Evolutionary conservation across 2,113 vertebrate species (phyloP).

Genomic region (Riparia riparia): DNA sequence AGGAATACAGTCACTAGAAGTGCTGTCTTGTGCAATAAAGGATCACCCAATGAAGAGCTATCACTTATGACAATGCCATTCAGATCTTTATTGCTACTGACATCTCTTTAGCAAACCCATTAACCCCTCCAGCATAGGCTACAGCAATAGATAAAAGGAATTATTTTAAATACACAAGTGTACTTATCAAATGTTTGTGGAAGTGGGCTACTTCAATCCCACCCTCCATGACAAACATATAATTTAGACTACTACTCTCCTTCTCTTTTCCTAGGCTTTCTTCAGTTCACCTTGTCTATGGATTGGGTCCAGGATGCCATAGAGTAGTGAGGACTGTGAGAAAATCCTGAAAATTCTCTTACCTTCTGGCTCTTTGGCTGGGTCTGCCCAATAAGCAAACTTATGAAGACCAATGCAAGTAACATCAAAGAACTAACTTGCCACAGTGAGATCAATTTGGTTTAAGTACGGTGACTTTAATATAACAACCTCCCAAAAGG

Average conservation of each 20-base stretch:
- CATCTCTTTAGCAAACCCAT: neutral
- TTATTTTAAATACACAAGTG: neutral
- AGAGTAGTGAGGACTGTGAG: neutral
- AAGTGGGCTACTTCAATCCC: neutral
- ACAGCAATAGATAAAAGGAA: neutral
- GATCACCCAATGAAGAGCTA: neutral
- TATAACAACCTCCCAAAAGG: neutral
- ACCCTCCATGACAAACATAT: neutral
- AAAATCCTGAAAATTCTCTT: neutral
- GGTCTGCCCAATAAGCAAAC: neutral
- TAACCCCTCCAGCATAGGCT: neutral
- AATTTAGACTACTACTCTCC: neutral
- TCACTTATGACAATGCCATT: neutral
- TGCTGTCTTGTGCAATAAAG: slow-evolving; percentile 20
- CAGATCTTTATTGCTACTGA: neutral
- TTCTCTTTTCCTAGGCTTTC: neutral
- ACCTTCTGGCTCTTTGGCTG: neutral
- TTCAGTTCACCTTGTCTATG: neutral
- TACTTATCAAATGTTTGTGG: neutral
- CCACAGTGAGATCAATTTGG: neutral
- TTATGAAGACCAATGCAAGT: neutral
- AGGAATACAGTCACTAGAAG: neutral
- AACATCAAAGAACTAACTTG: neutral
- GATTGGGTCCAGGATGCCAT: neutral
- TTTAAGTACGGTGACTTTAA: neutral